Evolutionary conservation across 2,113 vertebrate species (phyloP), one percentile per base, ranked within the genome.

Genomic region (Cercocebus atys): DNA sequence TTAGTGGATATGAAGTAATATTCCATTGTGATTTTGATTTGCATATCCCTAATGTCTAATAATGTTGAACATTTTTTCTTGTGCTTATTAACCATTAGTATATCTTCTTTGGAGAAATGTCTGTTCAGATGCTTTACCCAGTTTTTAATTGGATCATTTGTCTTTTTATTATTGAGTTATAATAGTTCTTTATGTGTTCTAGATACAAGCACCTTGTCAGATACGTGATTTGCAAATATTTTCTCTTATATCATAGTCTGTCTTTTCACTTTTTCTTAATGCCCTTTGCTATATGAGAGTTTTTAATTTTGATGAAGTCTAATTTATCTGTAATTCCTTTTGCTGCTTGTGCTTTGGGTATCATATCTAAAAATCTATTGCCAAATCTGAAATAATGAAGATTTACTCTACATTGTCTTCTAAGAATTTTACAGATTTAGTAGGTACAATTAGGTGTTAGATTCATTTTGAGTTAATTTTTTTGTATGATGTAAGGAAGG

Each of bases 221-320:
- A 84, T 84, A 73, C 8, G 22, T 23, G 32, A 79, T 79, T 92
- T 79, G 5, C n/a, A 94, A 43, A 64, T 84, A 61, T 79, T 94
- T 92, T 96, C 64, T 84, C 16, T 45, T 47, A 59, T n/a, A 35
- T 43, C 30, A 5, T 80, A 27, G 17, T 4, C 17, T 81, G 10
- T 92, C 55, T 78, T 95, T 93, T 73, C 20, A 92, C 30, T 79
- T 94, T 87, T 97, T 90, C 30, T 79, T 92, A 55, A 57, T 87
- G 23, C 57, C 20, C 11, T 78, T 89, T 82, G 66, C 8, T 86
- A 7, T 30, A 52, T 73, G 84, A 50, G 30, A 23, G 11, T 70
- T 88, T 80, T 82, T 64, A 20, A 84, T 78, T 92, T 88, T 92
- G 57, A 72, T 82, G 45, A 88, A 70, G 12, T 47, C 35, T 20